Evolutionary conservation across 2,113 vertebrate species (phyloP).

Genomic region (Odontophorus gujanensis): DNA sequence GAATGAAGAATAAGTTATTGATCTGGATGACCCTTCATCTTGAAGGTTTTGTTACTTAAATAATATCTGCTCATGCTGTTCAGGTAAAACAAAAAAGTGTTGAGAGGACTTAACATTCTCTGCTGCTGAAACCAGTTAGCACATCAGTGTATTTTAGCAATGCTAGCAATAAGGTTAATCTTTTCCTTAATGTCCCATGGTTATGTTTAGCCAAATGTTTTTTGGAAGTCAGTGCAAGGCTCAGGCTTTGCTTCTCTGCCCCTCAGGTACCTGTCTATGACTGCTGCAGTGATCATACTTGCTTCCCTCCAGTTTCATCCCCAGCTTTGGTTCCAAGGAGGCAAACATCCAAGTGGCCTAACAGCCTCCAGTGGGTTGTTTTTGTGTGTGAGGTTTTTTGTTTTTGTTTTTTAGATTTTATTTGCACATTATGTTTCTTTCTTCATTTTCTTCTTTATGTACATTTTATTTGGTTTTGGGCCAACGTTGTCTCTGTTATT

Average conservation of each 20-base stretch:
- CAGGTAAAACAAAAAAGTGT: neutral
- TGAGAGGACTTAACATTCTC: neutral
- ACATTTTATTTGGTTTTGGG: neutral
- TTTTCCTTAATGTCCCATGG: neutral
- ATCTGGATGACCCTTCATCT: neutral
- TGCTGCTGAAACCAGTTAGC: neutral
- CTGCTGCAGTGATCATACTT: neutral
- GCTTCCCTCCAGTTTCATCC: neutral
- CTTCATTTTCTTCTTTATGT: neutral
- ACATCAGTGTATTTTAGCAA: neutral
- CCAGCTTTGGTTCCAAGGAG: neutral
- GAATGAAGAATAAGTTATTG: neutral
- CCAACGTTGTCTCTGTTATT: neutral
- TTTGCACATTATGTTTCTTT: neutral
- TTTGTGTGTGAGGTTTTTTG: neutral
- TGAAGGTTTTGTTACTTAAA: neutral
- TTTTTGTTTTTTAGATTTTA: neutral
- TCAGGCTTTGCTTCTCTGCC: neutral
- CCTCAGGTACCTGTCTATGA: rapidly evolving
- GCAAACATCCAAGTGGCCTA: neutral
- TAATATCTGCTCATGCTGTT: neutral
- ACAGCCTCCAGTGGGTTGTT: neutral
- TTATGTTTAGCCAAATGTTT: neutral
- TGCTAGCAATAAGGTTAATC: neutral
- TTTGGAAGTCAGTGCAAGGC: neutral